Evolutionary conservation across 1,140 invertebrate species (phyloP).

Genomic region (Procambarus clarkii): DNA sequence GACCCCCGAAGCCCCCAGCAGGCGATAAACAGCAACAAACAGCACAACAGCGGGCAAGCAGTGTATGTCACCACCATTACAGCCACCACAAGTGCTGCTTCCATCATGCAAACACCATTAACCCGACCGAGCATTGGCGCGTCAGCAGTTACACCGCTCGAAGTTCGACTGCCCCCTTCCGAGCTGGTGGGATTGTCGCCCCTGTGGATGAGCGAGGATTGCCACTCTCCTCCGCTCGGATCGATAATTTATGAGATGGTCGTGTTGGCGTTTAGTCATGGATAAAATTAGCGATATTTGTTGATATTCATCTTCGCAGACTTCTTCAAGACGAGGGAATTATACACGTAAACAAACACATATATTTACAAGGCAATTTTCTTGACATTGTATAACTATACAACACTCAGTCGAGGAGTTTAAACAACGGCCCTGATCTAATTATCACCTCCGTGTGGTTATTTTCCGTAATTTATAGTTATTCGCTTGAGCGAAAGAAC

Average conservation of each 20-base stretch:
- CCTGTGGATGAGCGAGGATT: neutral
- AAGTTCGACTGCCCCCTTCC: neutral
- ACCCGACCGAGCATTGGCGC: neutral
- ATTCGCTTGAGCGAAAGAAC: too few species aligned
- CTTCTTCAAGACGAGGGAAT: too few species aligned
- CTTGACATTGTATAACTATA: too few species aligned
- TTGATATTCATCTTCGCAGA: neutral
- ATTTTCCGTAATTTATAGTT: too few species aligned
- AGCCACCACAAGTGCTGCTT: slow-evolving; percentile 29
- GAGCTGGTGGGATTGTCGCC: neutral
- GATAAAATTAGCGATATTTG: slow-evolving; percentile 35
- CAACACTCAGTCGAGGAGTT: too few species aligned
- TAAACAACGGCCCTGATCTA: too few species aligned
- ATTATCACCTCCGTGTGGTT: too few species aligned
- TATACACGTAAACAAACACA: too few species aligned
- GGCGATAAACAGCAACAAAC: neutral
- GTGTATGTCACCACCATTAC: slow-evolving; percentile 33
- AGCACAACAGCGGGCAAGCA: too few species aligned
- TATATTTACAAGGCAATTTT: too few species aligned
- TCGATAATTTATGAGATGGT: slow-evolving; percentile 30
- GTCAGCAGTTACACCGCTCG: too few species aligned
- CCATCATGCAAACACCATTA: slow-evolving; percentile 25
- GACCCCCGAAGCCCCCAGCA: neutral
- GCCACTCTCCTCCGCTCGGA: neutral
- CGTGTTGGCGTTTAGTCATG: slow-evolving; percentile 27